Evolutionary conservation across 2,888 invertebrate species (phyloP), one percentile per base, ranked within the genome.

Genomic region (Athalia cordata): DNA sequence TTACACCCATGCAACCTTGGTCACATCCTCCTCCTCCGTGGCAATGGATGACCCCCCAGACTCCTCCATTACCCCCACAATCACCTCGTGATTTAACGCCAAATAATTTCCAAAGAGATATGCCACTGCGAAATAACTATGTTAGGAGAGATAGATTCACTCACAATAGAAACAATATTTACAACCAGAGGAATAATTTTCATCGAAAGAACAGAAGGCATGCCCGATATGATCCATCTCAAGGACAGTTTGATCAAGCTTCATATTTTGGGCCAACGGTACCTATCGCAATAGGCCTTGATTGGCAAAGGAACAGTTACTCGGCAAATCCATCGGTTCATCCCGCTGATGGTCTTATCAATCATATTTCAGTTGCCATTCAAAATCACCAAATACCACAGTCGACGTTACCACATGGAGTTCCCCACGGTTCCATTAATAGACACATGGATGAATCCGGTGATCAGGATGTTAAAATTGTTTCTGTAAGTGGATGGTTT

Each of bases 31-130:
- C 84, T 15, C 82, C 86, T 2, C 81, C 85, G n/a, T 90, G 90
- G 90, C 89, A 88, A 78, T 90, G 90, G 90, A 87, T 90, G 84
- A 84, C 89, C 64, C 86, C 87, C 0, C 89, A 88, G 80, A 79
- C 88, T 0, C 82, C 86, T 4, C 85, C 86, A 3, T 57, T 88
- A 55, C 83, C 87, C 76, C 84, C 80, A 29, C 89, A 87, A 77
- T 77, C 87, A 5, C 81, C 85, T 43, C 84, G 85, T 5, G 86
- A 85, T 50, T 82, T 87, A 43, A 82, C 85, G 0, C 82, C 83
- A 15, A 83, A 82, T 59, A 82, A 85, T 6, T 88, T 86, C 83
- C 88, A 87, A 81, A 85, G 88, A 77, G 87, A 88, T 49, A 83
- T 87, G 57, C 84, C 86, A 15, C 79, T 86, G 6, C 81, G 89